Evolutionary conservation across 2,888 invertebrate species (phyloP).

Genomic region (Platypus cylindrus): DNA sequence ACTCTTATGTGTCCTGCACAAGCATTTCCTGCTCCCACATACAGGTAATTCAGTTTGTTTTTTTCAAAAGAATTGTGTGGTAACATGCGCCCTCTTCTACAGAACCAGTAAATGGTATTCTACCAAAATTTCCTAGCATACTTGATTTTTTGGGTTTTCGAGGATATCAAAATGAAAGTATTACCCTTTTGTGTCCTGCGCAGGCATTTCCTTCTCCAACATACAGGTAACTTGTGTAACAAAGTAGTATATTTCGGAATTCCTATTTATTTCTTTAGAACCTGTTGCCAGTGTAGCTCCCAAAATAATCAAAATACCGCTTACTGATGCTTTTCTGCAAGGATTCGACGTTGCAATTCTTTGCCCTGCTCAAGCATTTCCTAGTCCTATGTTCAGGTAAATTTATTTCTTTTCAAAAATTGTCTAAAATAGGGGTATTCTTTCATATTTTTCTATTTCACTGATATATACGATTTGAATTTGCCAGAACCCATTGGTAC

Average conservation of each 20-base stretch:
- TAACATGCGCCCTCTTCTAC: slow-evolving; percentile 19
- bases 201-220: slow-evolving; percentile 16
- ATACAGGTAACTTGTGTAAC: too few species aligned
- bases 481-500: slow-evolving; percentile 62
- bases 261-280: slow-evolving; percentile 27
- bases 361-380: slow-evolving; percentile 55
- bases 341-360: slow-evolving; percentile 35
- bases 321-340: slow-evolving; percentile 8
- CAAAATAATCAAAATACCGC: slow-evolving; percentile 11
- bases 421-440: background rate
- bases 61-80: too few species aligned
- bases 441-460: background rate
- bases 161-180: slow-evolving; percentile 36
- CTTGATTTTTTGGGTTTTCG: slow-evolving; percentile 53
- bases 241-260: background rate
- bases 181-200: slow-evolving; percentile 48
- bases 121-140: slow-evolving; percentile 50
- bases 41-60: slow-evolving; percentile 28
- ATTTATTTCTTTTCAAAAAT: slow-evolving; percentile 4
- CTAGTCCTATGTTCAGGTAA: slow-evolving; percentile 42
- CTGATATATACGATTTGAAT: too few species aligned
- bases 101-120: slow-evolving; percentile 48
- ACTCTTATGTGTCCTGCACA: slow-evolving; percentile 48
- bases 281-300: slow-evolving; percentile 39
- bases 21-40: slow-evolving; percentile 47